A percentile compares a stretch with the other conserved stretches of the same genome.
These are phyloP conservation scores for Antrozous pallidus DNA, from an alignment of 2,797 vertebrate genomes.

Conservation along the genomic window DNA sequence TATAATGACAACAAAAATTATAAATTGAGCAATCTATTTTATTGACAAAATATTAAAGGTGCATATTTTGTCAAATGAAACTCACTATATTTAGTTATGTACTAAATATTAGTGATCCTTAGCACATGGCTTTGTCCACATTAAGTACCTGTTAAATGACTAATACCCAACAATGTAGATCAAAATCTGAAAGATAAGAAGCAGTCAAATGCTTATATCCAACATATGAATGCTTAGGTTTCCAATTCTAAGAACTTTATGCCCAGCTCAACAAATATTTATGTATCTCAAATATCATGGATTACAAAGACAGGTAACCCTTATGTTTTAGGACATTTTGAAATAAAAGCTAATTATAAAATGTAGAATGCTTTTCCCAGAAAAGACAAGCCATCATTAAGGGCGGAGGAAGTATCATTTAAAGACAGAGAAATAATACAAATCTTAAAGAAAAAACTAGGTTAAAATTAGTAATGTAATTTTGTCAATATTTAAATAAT, in stretches of 20 bases:
- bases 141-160: slow-evolving; percentile 33
- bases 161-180: slow-evolving; percentile 6
- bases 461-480: slow-evolving; percentile 35
- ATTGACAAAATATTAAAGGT: slow-evolving; percentile 47
- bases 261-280: slow-evolving; percentile 35
- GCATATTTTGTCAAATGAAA: slow-evolving; percentile 45
- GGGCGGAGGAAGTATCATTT: background rate
- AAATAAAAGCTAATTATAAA: slow-evolving; percentile 53
- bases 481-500: slow-evolving; percentile 36
- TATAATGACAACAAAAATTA: slow-evolving; percentile 77
- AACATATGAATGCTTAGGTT: background rate
- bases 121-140: slow-evolving; percentile 17
- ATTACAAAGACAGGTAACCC: background rate
- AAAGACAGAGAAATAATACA: slow-evolving; percentile 24
- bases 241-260: slow-evolving; percentile 49
- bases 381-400: slow-evolving; percentile 47
- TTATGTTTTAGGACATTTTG: background rate
- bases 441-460: slow-evolving; percentile 48
- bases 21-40: slow-evolving; percentile 47
- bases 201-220: slow-evolving; percentile 24
- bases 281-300: background rate
- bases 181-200: slow-evolving; percentile 25
- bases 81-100: background rate
- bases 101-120: background rate
- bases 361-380: background rate